Percentiles rank a stretch among this genome's conserved stretches.
phyloP scores from a whole-genome alignment of 2,113 vertebrate genomes.

The Salminus brasiliensis region DNA sequence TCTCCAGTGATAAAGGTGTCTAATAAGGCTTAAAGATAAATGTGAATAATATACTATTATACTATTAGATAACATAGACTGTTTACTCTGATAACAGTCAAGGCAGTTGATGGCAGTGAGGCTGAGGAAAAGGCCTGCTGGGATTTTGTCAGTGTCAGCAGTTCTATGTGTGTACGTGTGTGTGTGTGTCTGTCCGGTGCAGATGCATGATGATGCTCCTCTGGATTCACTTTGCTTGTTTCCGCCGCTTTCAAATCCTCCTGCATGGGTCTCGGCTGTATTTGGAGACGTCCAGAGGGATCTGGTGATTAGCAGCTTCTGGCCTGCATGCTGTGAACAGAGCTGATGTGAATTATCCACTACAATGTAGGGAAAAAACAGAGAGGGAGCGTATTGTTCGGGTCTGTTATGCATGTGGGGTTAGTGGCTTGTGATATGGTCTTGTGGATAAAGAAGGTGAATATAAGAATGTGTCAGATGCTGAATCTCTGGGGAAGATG shows the following conservation, averaged over 20 bases:
- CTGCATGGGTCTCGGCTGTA: slow-evolving; percentile 32
- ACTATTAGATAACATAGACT: no score
- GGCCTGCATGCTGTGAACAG: slow-evolving; percentile 12
- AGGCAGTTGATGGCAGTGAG: not conserved
- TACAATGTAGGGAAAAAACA: not conserved
- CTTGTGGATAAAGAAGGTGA: not conserved
- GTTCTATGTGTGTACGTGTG: not conserved
- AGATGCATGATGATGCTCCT: slow-evolving; percentile 60
- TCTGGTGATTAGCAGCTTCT: slow-evolving; percentile 28
- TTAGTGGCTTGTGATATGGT: not conserved
- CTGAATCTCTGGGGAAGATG: not conserved
- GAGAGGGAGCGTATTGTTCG: not conserved
- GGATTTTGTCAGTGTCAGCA: slow-evolving; percentile 16
- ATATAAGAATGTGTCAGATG: not conserved
- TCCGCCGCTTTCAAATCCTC: slow-evolving; percentile 67
- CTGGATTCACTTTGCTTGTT: slow-evolving; percentile 64
- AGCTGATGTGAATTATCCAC: slow-evolving; percentile 7
- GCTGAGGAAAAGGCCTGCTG: not conserved
- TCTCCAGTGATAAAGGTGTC: not conserved
- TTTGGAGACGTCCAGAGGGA: slow-evolving; percentile 18
- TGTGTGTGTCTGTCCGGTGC: slow-evolving; percentile 40
- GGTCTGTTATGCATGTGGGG: not conserved
- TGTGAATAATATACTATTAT: not conserved
- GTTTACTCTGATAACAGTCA: not conserved
- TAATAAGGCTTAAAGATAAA: not conserved